Evolutionary conservation across 2,113 vertebrate species (phyloP), one percentile per base, ranked within the genome.

Genomic region (Mellivora capensis): DNA sequence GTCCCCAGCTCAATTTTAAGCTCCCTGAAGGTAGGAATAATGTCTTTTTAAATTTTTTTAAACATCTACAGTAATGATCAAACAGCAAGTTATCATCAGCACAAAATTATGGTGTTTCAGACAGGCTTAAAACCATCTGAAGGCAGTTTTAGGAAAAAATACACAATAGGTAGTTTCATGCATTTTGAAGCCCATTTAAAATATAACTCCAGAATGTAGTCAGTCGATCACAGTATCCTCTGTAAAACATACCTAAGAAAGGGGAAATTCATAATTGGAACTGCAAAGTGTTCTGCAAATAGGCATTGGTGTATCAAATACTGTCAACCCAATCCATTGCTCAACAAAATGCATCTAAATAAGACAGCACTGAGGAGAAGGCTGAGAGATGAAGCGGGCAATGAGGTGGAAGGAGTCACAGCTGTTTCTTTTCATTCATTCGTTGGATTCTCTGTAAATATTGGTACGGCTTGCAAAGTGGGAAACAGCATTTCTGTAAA

Each of bases 361-460:
- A 91, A 94, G 94, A 91, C 39, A 74, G 72, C 4, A 18, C 31
- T 20, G 90, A 52, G 69, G 69, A 84, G 93, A 49, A 91, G 86
- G 74, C 82, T 81, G 42, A 64, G 90, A 85, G 77, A 96, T 6
- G 96, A 96, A 91, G 79, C 29, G 76, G 87, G 95, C 97, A 97
- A 93, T 96, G 97, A 95, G 91, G 85, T 98, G 94, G 97, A 98
- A 98, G 97, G 90, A 91, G 61, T 47, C 9, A 7, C 98, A 96
- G 97, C 87, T 98, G 97, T 89, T 94, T 96, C 97, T 96, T 96
- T 96, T 94, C 97, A 67, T 95, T 95, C 94, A 86, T 88, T 96
- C 96, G 34, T 4, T 89, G 97, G 71, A 95, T 95, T 98, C 90
- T 95, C 97, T 98, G 97, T 97, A 97, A 98, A 97, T 97, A 98